Percentiles rank a stretch among this genome's conserved stretches.
These are phyloP conservation scores for Nothoprocta pentlandii DNA, from an alignment of 2,113 vertebrate species.

Conservation along the genomic window DNA sequence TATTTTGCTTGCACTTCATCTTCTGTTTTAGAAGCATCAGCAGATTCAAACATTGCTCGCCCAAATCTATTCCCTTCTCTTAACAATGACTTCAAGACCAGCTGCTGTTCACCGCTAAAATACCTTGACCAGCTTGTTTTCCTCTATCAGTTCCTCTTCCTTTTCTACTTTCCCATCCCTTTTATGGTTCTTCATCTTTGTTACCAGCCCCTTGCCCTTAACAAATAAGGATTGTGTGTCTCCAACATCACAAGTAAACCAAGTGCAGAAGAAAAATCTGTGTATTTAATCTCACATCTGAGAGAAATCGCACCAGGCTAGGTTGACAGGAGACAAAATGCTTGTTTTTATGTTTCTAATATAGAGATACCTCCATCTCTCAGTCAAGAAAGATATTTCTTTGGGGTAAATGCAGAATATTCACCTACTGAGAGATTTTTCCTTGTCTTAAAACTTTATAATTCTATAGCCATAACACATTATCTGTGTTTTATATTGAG, in stretches of 20 bases:
- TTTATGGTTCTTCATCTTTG: background rate
- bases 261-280: background rate
- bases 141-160: background rate
- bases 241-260: background rate
- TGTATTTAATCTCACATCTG: background rate
- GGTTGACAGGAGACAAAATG: background rate
- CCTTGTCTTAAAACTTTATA: slow-evolving; percentile 18
- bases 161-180: background rate
- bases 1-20: background rate
- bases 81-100: background rate
- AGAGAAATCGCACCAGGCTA: background rate
- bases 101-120: background rate
- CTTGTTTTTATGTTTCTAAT: slow-evolving; percentile 48
- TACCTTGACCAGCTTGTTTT: background rate
- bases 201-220: background rate
- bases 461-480: slow-evolving; percentile 44
- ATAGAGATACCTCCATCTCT: background rate
- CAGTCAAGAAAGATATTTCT: slow-evolving; percentile 9
- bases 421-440: slow-evolving; percentile 33
- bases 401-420: background rate
- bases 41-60: background rate
- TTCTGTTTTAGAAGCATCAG: background rate
- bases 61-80: background rate
- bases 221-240: background rate
- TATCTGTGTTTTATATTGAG: slow-evolving; percentile 39